phyloP scores from a whole-genome alignment of 23 tunicate species.

The Trididemnum nubilum region DNA sequence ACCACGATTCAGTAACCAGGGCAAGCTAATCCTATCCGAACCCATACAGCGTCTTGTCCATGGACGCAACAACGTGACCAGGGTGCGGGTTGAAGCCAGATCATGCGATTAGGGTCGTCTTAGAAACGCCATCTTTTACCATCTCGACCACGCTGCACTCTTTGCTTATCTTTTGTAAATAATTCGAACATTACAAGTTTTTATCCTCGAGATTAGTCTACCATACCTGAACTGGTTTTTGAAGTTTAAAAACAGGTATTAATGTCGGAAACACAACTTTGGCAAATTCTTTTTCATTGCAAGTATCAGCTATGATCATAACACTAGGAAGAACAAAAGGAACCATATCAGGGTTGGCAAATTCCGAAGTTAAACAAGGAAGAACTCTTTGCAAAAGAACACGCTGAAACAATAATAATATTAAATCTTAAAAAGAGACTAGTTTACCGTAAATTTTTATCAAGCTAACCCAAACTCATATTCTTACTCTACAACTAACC shows the following conservation, averaged over 20 bases:
- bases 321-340: slow-evolving; percentile 92
- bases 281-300: slow-evolving; percentile 46
- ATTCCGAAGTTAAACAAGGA: slow-evolving; percentile 69
- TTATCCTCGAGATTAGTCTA: background rate
- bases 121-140: no score
- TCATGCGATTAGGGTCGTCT: no score
- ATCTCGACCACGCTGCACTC: no score
- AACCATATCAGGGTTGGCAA: slow-evolving; percentile 74
- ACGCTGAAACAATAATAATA: slow-evolving; percentile 39
- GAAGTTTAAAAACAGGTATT: slow-evolving; percentile 87
- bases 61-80: no score
- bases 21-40: no score
- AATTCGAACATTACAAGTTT: background rate
- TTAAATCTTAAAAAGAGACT: no score
- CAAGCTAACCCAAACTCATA: no score
- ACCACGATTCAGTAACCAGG: no score
- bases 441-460: background rate
- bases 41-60: no score
- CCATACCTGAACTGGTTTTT: slow-evolving; percentile 80
- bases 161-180: no score
- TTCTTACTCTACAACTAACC: no score
- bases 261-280: slow-evolving; percentile 58
- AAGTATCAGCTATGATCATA: slow-evolving; percentile 76
- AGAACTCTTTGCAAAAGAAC: slow-evolving; percentile 77
- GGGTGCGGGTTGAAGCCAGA: no score